These are phyloP conservation scores for Drosophila paucipuncta DNA, from an alignment of 2,888 invertebrate genomes.

Conservation along the genomic window DNA sequence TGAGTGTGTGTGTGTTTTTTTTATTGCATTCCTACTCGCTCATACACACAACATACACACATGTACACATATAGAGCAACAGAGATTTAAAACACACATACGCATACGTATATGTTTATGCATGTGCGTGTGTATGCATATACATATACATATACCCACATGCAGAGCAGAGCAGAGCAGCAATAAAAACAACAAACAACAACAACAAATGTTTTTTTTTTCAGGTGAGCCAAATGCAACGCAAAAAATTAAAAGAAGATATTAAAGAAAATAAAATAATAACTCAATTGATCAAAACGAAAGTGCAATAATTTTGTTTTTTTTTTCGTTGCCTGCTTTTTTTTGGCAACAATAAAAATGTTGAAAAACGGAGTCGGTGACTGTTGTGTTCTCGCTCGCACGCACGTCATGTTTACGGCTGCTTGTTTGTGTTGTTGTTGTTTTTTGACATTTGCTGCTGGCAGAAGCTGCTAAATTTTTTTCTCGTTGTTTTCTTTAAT, in stretches of 20 bases:
- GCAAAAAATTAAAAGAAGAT: constrained; percentile 8
- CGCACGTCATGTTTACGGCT: constrained; percentile 40
- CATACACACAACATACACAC: constrained; percentile 43
- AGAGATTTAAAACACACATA: constrained; percentile 49
- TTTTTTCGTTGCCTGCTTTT: constrained; percentile 9
- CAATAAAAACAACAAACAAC: constrained; percentile 43
- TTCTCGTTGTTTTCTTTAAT: background rate
- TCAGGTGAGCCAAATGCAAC: constrained; percentile 61
- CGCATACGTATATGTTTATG: constrained; percentile 19
- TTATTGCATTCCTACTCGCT: constrained; percentile 75
- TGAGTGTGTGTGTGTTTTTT: constrained; percentile 71
- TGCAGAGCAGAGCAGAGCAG: constrained; percentile 44
- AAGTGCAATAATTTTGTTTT: constrained; percentile 56
- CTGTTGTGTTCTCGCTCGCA: constrained; percentile 71
- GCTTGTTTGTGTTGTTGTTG: constrained; percentile 73
- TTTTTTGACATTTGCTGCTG: constrained; percentile 61
- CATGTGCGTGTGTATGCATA: constrained; percentile 18
- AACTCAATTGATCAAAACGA: constrained; percentile 1
- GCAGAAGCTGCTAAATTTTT: constrained; percentile 30
- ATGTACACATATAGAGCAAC: constrained; percentile 46
- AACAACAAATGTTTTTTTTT: constrained; percentile 61
- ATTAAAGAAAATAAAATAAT: background rate
- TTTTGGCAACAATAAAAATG: constrained; percentile 45
- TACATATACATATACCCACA: constrained; percentile 44
- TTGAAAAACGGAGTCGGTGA: constrained; percentile 46